Conservation (phyloP, 2,113 vertebrate genomes). For the Cyphomyrus plagiostoma region DNA sequence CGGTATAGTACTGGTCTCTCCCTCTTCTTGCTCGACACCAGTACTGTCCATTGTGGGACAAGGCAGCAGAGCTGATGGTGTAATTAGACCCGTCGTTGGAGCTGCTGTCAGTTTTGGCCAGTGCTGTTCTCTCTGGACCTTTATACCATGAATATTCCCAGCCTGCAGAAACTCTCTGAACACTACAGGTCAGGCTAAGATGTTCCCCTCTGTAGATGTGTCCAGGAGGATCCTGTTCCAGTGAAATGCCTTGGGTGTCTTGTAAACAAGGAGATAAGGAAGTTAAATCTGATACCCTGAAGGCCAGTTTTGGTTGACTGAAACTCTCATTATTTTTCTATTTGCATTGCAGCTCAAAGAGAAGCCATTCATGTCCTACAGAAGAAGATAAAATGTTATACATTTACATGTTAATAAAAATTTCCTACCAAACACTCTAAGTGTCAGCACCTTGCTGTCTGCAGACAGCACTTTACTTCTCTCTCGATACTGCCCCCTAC, state of each 20-base stretch:
- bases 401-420: not conserved
- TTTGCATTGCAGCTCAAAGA: no score
- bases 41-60: not conserved
- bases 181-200: not conserved
- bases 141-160: not conserved
- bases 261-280: no score
- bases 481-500: not conserved
- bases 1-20: not conserved
- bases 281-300: no score
- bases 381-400: no score
- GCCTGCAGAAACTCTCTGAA: not conserved
- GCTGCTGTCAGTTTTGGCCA: not conserved
- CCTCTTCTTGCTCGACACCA: slow-evolving; percentile 6
- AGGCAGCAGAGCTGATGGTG: slow-evolving; percentile 2
- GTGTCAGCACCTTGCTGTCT: not conserved
- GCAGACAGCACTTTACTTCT: not conserved
- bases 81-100: not conserved
- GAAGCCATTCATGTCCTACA: no score
- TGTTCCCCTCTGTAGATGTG: not conserved
- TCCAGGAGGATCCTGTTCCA: not conserved
- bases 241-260: no score
- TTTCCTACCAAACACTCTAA: not conserved
- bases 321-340: no score
- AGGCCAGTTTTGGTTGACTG: no score
- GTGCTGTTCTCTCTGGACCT: not conserved